Conservation (phyloP, 2,888 invertebrate species). For the Drosophila anomalata region DNA sequence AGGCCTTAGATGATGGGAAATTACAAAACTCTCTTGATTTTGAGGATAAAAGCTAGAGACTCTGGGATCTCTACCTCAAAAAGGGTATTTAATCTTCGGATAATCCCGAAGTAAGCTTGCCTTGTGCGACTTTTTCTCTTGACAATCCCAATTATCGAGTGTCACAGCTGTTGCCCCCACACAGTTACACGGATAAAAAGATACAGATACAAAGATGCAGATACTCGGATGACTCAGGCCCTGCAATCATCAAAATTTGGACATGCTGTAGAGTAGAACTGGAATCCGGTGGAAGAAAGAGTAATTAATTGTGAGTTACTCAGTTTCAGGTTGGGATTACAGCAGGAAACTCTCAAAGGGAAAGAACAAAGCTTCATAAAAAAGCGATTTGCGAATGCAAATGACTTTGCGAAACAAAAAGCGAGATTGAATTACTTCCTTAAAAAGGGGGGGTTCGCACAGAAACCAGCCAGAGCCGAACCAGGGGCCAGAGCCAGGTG, state of each 20-base stretch:
- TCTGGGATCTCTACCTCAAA: no score
- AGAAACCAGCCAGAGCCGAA: background rate
- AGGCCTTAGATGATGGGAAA: no score
- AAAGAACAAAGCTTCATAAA: constrained; percentile 3
- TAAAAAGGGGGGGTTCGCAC: constrained; percentile 27
- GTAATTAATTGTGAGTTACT: constrained; percentile 15
- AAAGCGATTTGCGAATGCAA: constrained; percentile 36
- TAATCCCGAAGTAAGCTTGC: background rate
- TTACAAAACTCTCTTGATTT: no score
- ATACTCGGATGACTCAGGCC: constrained; percentile 53
- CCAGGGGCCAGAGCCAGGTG: background rate
- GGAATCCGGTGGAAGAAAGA: background rate
- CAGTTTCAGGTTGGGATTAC: constrained; percentile 21
- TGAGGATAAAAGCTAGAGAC: no score
- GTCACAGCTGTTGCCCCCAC: constrained; percentile 54
- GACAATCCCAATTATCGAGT: constrained; percentile 65
- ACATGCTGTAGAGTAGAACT: constrained; percentile 4
- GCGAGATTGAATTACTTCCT: constrained; percentile 44
- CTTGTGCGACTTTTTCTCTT: constrained; percentile 45
- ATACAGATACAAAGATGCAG: constrained; percentile 38
- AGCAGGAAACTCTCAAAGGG: constrained; percentile 35
- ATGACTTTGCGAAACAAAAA: constrained; percentile 34
- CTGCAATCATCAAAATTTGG: constrained; percentile 9
- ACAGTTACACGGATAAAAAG: background rate
- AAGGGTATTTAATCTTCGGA: no score